Conservation (phyloP, 1,140 invertebrate genomes). For the Zelostemma sp. region DNA sequence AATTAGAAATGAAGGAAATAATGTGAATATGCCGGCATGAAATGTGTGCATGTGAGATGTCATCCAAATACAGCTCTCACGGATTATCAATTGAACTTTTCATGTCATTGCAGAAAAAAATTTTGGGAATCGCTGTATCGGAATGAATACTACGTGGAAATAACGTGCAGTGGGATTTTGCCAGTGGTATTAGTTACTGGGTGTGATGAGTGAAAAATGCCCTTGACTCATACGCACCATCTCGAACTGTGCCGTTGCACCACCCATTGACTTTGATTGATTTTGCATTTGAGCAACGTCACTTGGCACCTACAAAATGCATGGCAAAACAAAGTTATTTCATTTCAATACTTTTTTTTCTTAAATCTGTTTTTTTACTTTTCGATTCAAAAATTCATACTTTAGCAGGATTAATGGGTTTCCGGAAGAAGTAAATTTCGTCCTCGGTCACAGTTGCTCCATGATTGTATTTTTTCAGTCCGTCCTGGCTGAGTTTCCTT, state of each 20-base stretch:
- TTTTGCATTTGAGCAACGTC: slow-evolving; percentile 68
- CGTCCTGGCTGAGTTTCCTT: slow-evolving; percentile 79
- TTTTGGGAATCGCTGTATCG: slow-evolving; percentile 42
- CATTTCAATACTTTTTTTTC: not conserved
- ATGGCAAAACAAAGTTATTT: slow-evolving; percentile 6
- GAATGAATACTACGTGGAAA: slow-evolving; percentile 46
- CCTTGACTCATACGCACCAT: slow-evolving; percentile 63
- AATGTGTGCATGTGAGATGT: slow-evolving; percentile 62
- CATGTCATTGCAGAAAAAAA: too few species aligned
- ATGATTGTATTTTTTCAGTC: slow-evolving; percentile 87
- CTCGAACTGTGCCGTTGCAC: slow-evolving; percentile 67
- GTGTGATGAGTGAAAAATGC: slow-evolving; percentile 25
- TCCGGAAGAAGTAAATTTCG: slow-evolving; percentile 92
- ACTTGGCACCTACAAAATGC: slow-evolving; percentile 62
- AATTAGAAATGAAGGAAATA: slow-evolving; percentile 48
- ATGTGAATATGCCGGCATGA: slow-evolving; percentile 70
- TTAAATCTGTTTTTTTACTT: too few species aligned
- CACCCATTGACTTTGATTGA: slow-evolving; percentile 65
- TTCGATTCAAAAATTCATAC: slow-evolving; percentile 62
- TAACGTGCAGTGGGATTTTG: slow-evolving; percentile 47
- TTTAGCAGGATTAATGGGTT: slow-evolving; percentile 81
- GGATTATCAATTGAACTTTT: slow-evolving; percentile 8
- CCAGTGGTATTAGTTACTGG: slow-evolving; percentile 41
- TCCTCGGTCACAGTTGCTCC: slow-evolving; percentile 88
- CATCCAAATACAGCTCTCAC: slow-evolving; percentile 52